Conservation (phyloP, 1,140 invertebrate species). For the Meloidogyne floridensis region DNA sequence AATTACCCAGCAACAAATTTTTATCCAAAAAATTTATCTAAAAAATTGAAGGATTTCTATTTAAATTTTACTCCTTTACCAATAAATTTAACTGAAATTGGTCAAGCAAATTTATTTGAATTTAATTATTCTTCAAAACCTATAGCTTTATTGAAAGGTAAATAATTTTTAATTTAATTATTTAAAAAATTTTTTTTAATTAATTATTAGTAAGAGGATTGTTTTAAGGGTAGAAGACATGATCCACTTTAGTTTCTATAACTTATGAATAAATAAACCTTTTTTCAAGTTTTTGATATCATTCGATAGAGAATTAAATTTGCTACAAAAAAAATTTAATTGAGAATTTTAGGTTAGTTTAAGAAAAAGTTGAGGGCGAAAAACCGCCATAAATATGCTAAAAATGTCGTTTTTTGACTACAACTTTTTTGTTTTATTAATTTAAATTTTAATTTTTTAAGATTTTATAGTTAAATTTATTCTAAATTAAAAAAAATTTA, state of each 20-base stretch:
- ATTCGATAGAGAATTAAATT: no score
- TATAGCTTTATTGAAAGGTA: not conserved
- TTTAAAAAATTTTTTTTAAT: no score
- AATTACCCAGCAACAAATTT: constrained; percentile 20
- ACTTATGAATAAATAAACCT: no score
- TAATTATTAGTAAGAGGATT: no score
- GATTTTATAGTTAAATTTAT: not conserved
- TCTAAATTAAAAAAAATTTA: not conserved
- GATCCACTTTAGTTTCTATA: no score
- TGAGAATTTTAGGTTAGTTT: not conserved
- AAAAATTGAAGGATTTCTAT: constrained; percentile 18
- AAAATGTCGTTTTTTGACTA: not conserved
- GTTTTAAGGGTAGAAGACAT: no score
- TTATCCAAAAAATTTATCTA: not conserved
- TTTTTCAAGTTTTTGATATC: no score
- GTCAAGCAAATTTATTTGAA: not conserved
- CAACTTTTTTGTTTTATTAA: not conserved
- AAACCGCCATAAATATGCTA: not conserved
- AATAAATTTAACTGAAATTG: not conserved
- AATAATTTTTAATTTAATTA: not conserved
- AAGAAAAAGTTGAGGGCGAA: not conserved
- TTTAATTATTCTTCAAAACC: not conserved
- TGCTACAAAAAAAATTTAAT: not conserved
- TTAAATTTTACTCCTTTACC: constrained; percentile 17
- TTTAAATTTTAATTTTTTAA: not conserved